Evolutionary conservation across 2,797 vertebrate species (phyloP), one percentile per base, ranked within the genome.

Genomic region (Sebastes jordani): DNA sequence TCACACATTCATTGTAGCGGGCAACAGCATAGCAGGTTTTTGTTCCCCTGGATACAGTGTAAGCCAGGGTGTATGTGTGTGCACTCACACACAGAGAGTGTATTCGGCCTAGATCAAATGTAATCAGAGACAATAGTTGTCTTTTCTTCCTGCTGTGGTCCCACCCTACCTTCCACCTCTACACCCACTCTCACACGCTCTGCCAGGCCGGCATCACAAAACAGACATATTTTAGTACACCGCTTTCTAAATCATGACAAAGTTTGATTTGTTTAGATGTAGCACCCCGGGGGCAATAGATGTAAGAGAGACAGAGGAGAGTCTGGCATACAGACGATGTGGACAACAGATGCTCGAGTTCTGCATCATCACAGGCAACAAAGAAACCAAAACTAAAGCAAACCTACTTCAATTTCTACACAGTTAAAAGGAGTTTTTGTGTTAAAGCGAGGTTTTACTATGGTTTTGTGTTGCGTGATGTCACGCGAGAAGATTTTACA

Each of bases 1-100:
- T 86, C 70, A 23, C 30, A 80, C 78, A 81, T 82, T 84, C 83
- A 84, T 61, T 85, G 79, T 73, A 82, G 68, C 20, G 36, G 75
- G 85, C 76, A 81, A 78, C 32, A 36, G 81, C 81, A 67, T 70
- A 69, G 65, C 77, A 34, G 92, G 85, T 76, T 94, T 84, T 80
- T 78, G 78, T 82, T 82, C 74, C 78, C 65, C 11, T 86, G 67
- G 83, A 81, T 78, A 82, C 80, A 84, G 74, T 27, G 60, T 55
- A 68, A 72, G 30, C 25, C 36, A 65, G 67, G 49, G 69, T 77
- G 73, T 55, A 54, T n/a, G 23, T n/a, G 23, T 59, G 23, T 59
- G 25, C 52, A 62, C 68, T 55, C 62, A 67, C 30, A 52, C 25
- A 38, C 27, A 38, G 6, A 66, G 13, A 7, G 10, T 7, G 25